Conservation (phyloP, 2,797 vertebrate genomes). For the Pterois miles region DNA sequence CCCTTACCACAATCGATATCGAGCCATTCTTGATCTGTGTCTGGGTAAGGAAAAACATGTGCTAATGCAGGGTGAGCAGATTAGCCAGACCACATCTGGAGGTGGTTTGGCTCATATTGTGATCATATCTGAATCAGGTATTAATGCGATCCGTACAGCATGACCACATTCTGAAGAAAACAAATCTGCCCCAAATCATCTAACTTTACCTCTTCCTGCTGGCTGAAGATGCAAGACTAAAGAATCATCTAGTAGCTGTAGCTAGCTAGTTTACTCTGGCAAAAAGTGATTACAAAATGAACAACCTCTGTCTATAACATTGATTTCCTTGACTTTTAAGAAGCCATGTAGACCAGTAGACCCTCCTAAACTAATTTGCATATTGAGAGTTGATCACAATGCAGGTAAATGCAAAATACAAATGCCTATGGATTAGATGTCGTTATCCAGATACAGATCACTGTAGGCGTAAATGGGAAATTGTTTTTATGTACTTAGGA, state of each 20-base stretch:
- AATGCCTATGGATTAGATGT: neutral
- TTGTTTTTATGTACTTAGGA: neutral
- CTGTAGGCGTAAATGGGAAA: neutral
- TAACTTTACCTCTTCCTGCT: neutral
- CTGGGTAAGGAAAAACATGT: neutral
- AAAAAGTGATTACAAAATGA: neutral
- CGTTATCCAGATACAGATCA: neutral
- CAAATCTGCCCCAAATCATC: neutral
- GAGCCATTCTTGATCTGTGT: neutral
- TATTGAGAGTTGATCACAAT: neutral
- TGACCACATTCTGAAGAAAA: neutral
- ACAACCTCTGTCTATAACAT: neutral
- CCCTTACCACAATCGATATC: neutral
- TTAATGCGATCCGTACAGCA: neutral
- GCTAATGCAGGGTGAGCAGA: neutral
- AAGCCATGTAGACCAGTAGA: neutral
- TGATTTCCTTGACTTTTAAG: neutral
- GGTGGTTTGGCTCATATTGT: neutral
- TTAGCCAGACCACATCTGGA: neutral
- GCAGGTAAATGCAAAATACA: neutral
- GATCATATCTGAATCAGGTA: neutral
- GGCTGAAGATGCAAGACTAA: neutral
- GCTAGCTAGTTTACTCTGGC: neutral
- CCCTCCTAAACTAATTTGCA: neutral
- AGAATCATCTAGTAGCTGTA: neutral